phyloP scores from a whole-genome alignment of 2,113 vertebrate genomes.

The Osmerus eperlanus region DNA sequence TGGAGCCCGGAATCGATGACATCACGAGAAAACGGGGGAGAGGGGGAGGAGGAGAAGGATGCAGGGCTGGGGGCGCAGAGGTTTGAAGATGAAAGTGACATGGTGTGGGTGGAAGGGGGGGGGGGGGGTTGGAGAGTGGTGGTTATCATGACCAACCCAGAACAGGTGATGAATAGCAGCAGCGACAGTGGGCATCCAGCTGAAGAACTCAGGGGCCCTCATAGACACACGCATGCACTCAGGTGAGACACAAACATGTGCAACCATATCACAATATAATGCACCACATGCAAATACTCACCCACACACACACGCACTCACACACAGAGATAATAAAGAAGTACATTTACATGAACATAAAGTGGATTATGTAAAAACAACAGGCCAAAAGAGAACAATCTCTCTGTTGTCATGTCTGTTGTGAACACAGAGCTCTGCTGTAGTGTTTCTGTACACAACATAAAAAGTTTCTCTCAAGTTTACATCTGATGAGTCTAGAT shows the following conservation, averaged over 20 bases:
- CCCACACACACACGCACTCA: slow-evolving; percentile 2
- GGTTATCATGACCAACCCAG: slow-evolving; percentile 22
- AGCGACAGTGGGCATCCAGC: slow-evolving; percentile 27
- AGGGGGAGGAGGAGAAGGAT: slow-evolving; percentile 44
- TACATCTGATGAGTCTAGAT: neutral
- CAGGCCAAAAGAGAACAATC: neutral
- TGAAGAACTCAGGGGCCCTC: neutral
- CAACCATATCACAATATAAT: slow-evolving; percentile 10
- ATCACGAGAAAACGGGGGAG: slow-evolving; percentile 49
- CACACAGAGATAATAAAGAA: slow-evolving; percentile 22
- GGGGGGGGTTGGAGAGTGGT: neutral
- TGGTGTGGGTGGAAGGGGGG: neutral
- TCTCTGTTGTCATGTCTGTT: too few species aligned
- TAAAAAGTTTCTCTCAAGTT: neutral
- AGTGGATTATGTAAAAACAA: too few species aligned
- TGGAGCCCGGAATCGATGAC: slow-evolving; percentile 68
- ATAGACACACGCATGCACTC: slow-evolving; percentile 1
- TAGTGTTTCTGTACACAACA: neutral
- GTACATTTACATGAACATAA: neutral
- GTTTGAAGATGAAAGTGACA: neutral
- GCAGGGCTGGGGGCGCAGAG: slow-evolving; percentile 38
- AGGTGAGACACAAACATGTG: slow-evolving; percentile 10
- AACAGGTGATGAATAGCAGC: slow-evolving; percentile 49
- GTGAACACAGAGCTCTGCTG: too few species aligned
- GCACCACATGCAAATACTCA: slow-evolving; percentile 8